Conservation (phyloP, 2,113 vertebrate genomes). For the Oceanites oceanicus region DNA sequence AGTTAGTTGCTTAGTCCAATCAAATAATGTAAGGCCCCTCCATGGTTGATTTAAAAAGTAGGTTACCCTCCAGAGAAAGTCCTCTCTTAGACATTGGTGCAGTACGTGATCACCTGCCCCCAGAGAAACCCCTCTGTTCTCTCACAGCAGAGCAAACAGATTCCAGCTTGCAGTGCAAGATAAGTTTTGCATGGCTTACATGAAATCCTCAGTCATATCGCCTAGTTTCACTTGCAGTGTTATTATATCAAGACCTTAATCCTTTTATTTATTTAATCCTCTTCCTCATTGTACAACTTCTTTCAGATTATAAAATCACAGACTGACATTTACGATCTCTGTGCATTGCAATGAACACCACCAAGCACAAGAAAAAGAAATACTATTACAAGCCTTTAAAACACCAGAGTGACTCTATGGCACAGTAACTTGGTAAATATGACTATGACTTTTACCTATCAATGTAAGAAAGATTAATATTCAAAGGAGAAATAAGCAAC, state of each 20-base stretch:
- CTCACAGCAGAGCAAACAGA: background rate
- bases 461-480: background rate
- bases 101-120: background rate
- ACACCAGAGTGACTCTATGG: background rate
- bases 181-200: background rate
- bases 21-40: background rate
- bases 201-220: background rate
- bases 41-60: background rate
- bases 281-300: background rate
- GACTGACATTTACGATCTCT: background rate
- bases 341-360: background rate
- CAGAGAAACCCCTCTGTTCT: background rate
- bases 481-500: background rate
- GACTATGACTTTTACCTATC: background rate
- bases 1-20: background rate
- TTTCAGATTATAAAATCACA: background rate
- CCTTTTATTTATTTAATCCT: background rate
- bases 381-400: background rate
- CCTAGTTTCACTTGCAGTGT: background rate
- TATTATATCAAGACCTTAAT: background rate
- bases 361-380: background rate
- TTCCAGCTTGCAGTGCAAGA: background rate
- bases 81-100: background rate
- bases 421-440: background rate
- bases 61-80: background rate